Percentiles rank a stretch among this genome's conserved stretches.
These are phyloP conservation scores for Orthosia gracilis DNA, from an alignment of 2,888 invertebrate species.

Conservation along the genomic window DNA sequence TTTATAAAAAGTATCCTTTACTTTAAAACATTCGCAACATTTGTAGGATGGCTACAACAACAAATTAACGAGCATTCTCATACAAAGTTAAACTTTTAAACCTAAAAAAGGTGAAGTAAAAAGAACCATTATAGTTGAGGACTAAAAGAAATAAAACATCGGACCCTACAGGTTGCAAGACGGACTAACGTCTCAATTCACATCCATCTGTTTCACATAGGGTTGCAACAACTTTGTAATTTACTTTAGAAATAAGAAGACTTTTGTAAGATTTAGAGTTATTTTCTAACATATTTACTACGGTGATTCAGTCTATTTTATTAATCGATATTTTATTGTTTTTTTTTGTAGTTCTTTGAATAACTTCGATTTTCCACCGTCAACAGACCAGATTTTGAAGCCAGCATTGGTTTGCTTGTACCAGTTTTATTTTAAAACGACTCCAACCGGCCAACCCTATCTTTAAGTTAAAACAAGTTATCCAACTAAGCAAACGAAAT, in stretches of 20 bases:
- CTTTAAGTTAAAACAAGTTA: conserved; percentile 75
- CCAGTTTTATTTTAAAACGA: conserved; percentile 15
- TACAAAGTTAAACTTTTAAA: conserved; percentile 67
- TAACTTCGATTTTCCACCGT: not conserved
- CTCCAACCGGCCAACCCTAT: conserved; percentile 56
- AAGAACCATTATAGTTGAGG: conserved; percentile 77
- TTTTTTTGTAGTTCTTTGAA: no score
- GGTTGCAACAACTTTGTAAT: conserved; percentile 53
- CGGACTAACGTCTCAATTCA: conserved; percentile 82
- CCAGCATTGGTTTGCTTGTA: not conserved
- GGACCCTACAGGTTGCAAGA: conserved; percentile 80
- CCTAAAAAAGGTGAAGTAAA: conserved; percentile 72
- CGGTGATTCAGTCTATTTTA: no score
- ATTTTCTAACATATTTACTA: no score
- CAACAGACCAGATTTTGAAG: not conserved
- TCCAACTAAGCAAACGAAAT: conserved; percentile 75
- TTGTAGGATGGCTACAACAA: conserved; percentile 41
- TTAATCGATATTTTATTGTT: no score
- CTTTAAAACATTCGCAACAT: conserved; percentile 18
- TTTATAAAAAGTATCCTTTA: conserved; percentile 21
- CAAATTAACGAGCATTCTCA: conserved; percentile 65
- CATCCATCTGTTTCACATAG: conserved; percentile 70
- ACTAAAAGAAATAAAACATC: conserved; percentile 77
- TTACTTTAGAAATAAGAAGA: not conserved
- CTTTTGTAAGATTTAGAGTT: not conserved